A percentile compares a stretch with the other conserved stretches of the same genome.
These are phyloP conservation scores for Felis chaus DNA, from an alignment of 2,113 vertebrate genomes.

Conservation along the genomic window DNA sequence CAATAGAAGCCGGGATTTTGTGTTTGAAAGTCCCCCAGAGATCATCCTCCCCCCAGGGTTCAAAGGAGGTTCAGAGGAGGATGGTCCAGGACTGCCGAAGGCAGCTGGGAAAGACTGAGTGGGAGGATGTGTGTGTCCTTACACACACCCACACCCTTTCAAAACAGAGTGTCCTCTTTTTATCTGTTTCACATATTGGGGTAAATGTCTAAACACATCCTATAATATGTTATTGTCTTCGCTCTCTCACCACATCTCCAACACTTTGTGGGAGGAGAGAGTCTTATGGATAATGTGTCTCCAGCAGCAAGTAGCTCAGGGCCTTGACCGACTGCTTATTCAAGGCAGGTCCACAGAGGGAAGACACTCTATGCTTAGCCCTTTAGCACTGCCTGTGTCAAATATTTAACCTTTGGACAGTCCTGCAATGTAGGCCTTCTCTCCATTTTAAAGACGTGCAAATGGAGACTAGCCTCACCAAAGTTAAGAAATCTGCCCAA, in stretches of 20 bases:
- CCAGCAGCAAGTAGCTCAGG: neutral
- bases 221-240: conserved; percentile 27
- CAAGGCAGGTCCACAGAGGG: neutral
- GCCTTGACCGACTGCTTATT: neutral
- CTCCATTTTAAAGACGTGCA: neutral
- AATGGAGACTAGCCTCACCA: neutral
- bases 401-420: neutral
- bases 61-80: neutral
- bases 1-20: neutral
- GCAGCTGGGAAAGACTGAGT: neutral
- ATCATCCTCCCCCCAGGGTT: neutral
- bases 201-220: conserved; percentile 21
- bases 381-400: neutral
- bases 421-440: neutral
- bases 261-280: neutral
- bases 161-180: conserved; percentile 29
- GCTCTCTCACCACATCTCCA: neutral
- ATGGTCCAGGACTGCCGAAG: neutral
- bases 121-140: neutral
- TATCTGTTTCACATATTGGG: neutral
- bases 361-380: neutral
- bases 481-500: neutral
- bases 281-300: neutral
- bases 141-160: neutral
- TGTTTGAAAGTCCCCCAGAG: neutral